Evolutionary conservation across 2,888 invertebrate species (phyloP), one percentile per base, ranked within the genome.

Genomic region (Eudasyphora cyanicolor): DNA sequence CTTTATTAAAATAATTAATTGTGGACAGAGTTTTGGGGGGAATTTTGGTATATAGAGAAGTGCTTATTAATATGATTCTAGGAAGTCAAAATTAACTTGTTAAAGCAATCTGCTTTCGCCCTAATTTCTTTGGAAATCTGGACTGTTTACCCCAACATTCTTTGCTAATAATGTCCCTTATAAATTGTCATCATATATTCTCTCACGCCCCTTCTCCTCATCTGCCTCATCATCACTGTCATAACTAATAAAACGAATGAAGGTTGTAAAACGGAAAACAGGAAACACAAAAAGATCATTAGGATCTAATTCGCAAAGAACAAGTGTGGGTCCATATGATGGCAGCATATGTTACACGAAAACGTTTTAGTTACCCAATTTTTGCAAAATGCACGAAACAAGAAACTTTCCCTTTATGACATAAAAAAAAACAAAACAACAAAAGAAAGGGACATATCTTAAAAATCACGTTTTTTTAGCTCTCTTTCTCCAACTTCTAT

Each of bases 381-480:
- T 57, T 24, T 27, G 0, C 24, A 21, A 45, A 10, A 8, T n/a
- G 14, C 54, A 2, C 21, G 12, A 17, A 54, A 54, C 24, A 27
- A 27, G 14, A 27, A 57, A 57, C 57, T 57, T 57, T 57, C 27
- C 24, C 57, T 57, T 57, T 21, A 14, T 14, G 24, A n/a, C n/a
- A n/a, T n/a, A n/a, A n/a, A n/a, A n/a, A n/a, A n/a, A n/a, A n/a
- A n/a, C 51, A 19, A 2, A 27, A 24, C 8, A 24, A 57, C 12
- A 24, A 57, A 2, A 27, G 27, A 27, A n/a, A n/a, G n/a, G 12
- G n/a, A 45, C 45, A 12, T 45, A 74, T 79, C 60, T 62, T 57
- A 73, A 82, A 82, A 82, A 77, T 83, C 80, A 79, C 83, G 83
- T 77, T 77, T 82, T 80, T 70, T 27, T 8, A 10, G 21, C 54